Evolutionary conservation across 2,888 invertebrate species (phyloP).

Genomic region (Lycaena phlaeas): DNA sequence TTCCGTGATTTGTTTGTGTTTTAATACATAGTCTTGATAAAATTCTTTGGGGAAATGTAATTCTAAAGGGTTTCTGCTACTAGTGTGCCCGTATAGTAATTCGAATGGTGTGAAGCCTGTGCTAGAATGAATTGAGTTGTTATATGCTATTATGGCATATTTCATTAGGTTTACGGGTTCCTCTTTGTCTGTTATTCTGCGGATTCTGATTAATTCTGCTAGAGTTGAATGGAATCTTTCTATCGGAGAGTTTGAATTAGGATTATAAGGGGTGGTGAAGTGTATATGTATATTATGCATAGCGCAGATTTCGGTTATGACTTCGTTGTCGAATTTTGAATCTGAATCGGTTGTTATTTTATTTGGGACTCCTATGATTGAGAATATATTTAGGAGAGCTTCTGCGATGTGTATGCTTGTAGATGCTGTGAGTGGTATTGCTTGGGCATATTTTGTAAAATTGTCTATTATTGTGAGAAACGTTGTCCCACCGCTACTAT

Average conservation of each 20-base stretch:
- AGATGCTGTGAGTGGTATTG: too few relatives aligned
- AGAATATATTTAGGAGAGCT: too few relatives aligned
- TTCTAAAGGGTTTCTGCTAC: slow-evolving; percentile 25
- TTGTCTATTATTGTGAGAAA: too few relatives aligned
- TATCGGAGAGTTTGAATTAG: slow-evolving; percentile 17
- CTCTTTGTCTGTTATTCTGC: slow-evolving; percentile 22
- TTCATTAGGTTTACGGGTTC: slow-evolving; percentile 12
- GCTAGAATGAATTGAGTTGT: neutral
- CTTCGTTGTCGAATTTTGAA: too few relatives aligned
- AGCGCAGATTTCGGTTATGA: slow-evolving; percentile 7
- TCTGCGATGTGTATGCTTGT: too few relatives aligned
- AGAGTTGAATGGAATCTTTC: slow-evolving; percentile 17
- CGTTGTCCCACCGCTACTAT: too few relatives aligned
- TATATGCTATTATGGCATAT: neutral
- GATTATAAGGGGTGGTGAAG: slow-evolving; percentile 17
- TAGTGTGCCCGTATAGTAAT: slow-evolving; percentile 17
- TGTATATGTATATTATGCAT: slow-evolving; percentile 15
- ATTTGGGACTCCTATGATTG: slow-evolving; percentile 19
- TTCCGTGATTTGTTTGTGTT: too few relatives aligned
- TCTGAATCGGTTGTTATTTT: slow-evolving; percentile 25
- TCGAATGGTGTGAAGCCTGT: neutral
- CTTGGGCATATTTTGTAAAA: too few relatives aligned
- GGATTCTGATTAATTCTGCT: slow-evolving; percentile 18
- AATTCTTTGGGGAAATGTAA: slow-evolving; percentile 39
- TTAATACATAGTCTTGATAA: slow-evolving; percentile 80